These are phyloP conservation scores for Xanthostigma xanthostigma DNA, from an alignment of 2,888 invertebrate genomes.

Conservation along the genomic window DNA sequence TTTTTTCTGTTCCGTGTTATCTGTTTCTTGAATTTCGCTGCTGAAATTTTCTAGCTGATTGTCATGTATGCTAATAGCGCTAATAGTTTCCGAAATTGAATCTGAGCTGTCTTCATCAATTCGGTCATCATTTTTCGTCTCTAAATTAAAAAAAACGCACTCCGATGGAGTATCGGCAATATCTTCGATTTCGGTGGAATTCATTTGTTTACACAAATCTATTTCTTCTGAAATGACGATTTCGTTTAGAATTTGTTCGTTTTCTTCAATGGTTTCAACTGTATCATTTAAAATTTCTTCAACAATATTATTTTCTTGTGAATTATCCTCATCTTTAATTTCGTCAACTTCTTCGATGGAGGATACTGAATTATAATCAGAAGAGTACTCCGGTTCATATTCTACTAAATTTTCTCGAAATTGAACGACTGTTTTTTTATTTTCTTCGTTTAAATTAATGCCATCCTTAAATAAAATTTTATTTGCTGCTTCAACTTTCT, in stretches of 20 bases:
- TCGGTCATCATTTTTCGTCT: neutral
- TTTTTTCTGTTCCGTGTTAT: no score
- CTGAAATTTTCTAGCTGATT: no score
- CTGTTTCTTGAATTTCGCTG: no score
- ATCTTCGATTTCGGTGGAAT: neutral
- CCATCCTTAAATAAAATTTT: neutral
- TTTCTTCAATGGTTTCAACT: neutral
- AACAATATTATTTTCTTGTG: neutral
- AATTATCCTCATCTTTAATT: neutral
- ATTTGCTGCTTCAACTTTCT: neutral
- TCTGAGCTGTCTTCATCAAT: neutral
- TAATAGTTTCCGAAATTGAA: neutral
- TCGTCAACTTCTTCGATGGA: neutral
- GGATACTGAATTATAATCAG: neutral
- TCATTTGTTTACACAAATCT: neutral
- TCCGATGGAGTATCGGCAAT: neutral
- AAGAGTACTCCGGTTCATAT: neutral
- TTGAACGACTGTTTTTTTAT: neutral
- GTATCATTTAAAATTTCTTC: neutral
- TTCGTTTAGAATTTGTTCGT: neutral
- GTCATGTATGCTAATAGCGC: no score
- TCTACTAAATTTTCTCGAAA: constrained; percentile 1
- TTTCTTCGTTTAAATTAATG: neutral
- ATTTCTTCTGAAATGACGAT: neutral
- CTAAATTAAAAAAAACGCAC: neutral